A percentile compares a stretch with the other conserved stretches of the same genome.
These are phyloP conservation scores for Microchrysa polita DNA, from an alignment of 2,888 invertebrate species.

Conservation along the genomic window DNA sequence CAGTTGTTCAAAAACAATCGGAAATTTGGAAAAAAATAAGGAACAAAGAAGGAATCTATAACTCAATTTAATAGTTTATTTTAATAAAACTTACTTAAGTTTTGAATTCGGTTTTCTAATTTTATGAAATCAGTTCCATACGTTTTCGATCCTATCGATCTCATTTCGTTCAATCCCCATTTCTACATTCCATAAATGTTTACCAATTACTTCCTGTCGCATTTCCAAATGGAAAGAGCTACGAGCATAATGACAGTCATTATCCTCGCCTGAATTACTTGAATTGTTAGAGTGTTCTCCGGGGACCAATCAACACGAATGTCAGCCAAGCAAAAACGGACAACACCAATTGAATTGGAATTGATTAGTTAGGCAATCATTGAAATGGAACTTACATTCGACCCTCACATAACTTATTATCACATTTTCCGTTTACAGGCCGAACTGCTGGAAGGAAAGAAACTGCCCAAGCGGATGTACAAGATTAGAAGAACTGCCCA, in stretches of 20 bases:
- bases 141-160: no score
- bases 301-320: background rate
- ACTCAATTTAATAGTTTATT: no score
- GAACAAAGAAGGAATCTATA: no score
- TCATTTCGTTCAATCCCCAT: background rate
- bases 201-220: background rate
- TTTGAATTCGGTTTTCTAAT: no score
- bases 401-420: constrained; percentile 21
- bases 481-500: no score
- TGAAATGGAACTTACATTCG: constrained; percentile 39
- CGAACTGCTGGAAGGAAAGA: background rate
- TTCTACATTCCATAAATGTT: background rate
- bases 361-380: constrained; percentile 44
- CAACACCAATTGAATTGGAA: constrained; percentile 24
- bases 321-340: constrained; percentile 16
- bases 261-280: constrained; percentile 22
- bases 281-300: background rate
- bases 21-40: no score
- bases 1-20: no score
- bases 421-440: constrained; percentile 38
- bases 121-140: no score
- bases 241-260: constrained; percentile 21
- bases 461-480: constrained; percentile 58
- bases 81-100: no score
- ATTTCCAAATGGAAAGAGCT: constrained; percentile 11